These are phyloP conservation scores for Myotis lucifugus DNA, from an alignment of 2,113 vertebrate species.

Conservation along the genomic window DNA sequence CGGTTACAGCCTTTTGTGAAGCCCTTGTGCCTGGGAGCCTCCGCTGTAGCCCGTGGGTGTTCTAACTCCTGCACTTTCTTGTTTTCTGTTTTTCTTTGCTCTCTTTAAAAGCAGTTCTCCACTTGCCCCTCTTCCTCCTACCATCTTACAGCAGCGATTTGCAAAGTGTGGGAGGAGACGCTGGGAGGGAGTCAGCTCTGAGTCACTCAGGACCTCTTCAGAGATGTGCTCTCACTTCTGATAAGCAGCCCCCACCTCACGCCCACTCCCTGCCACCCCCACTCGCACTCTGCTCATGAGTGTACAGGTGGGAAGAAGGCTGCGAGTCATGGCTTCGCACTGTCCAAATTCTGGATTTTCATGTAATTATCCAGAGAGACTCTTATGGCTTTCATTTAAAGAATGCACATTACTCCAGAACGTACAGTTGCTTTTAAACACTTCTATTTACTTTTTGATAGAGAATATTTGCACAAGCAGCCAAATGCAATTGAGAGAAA, in stretches of 20 bases:
- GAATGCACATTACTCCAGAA: not conserved
- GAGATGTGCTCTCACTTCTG: not conserved
- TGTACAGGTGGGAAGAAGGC: not conserved
- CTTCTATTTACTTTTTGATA: not conserved
- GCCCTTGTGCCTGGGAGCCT: not conserved
- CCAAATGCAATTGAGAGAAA: not conserved
- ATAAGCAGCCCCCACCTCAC: accelerated
- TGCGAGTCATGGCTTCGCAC: not conserved
- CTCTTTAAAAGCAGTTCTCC: not conserved
- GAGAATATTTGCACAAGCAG: not conserved
- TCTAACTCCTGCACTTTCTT: not conserved
- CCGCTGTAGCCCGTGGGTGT: not conserved
- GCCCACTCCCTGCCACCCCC: not conserved
- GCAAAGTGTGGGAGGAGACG: accelerated
- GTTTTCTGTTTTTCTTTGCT: not conserved
- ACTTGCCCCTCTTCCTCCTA: accelerated
- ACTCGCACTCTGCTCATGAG: too few species aligned
- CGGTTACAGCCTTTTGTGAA: not conserved
- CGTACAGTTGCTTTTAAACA: not conserved
- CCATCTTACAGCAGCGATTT: not conserved
- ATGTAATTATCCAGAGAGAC: not conserved
- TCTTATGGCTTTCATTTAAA: not conserved
- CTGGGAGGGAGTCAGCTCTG: not conserved
- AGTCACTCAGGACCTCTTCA: not conserved
- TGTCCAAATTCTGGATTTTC: not conserved